phyloP scores from a whole-genome alignment of 1,140 invertebrate species.

The Tetranychus cinnabarinus region DNA sequence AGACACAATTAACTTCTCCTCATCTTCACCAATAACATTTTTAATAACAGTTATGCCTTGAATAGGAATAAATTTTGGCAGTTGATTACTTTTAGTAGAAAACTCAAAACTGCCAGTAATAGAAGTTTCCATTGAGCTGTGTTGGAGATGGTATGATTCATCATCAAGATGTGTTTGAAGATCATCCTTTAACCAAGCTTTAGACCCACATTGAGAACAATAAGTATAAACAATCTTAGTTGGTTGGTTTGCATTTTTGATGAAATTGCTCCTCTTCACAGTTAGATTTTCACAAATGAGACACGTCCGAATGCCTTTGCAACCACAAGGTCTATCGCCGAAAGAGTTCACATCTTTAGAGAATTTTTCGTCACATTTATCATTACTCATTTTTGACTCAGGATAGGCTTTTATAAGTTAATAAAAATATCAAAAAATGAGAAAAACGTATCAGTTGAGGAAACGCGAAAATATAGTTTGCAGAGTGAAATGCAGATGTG shows the following conservation, averaged over 20 bases:
- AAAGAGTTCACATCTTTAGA: too few relatives aligned
- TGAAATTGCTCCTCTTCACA: conserved; percentile 30
- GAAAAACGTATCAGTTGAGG: too few relatives aligned
- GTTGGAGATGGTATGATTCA: too few relatives aligned
- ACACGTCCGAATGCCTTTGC: conserved; percentile 73
- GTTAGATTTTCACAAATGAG: conserved; percentile 42
- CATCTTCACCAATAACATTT: conserved; percentile 45
- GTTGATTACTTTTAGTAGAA: background rate
- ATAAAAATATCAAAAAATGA: too few relatives aligned
- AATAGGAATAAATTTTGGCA: conserved; percentile 10
- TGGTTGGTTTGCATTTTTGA: conserved; percentile 40
- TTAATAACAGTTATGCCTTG: conserved; percentile 25
- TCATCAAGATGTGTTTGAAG: background rate
- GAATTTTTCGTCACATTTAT: too few relatives aligned
- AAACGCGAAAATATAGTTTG: too few relatives aligned
- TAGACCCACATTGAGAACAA: conserved; percentile 9
- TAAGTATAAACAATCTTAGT: conserved; percentile 22
- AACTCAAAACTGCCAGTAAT: background rate
- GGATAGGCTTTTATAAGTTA: too few relatives aligned
- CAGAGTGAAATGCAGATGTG: too few relatives aligned
- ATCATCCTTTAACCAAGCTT: conserved; percentile 7
- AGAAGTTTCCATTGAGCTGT: too few relatives aligned
- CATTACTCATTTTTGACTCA: too few relatives aligned
- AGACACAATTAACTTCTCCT: conserved; percentile 39
- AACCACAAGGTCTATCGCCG: conserved; percentile 37